Percentiles rank a stretch among this genome's conserved stretches.
Conservation (phyloP, 1,140 invertebrate species). For the Anoplophora glabripennis region DNA sequence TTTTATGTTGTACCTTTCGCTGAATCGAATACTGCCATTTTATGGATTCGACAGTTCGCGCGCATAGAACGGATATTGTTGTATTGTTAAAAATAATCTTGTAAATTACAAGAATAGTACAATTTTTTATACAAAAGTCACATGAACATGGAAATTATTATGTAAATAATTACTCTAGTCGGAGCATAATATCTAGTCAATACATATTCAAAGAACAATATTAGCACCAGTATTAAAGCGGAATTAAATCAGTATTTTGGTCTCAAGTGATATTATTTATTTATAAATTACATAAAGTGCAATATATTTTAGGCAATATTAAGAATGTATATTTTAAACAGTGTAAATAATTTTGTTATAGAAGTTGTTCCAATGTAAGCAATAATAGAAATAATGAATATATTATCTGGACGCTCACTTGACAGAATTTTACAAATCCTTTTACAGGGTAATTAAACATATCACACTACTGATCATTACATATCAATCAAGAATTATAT, state of each 20-base stretch:
- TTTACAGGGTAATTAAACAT: constrained; percentile 14
- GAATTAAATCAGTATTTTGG: constrained; percentile 36
- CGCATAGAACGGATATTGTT: background rate
- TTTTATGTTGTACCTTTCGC: background rate
- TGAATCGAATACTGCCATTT: background rate
- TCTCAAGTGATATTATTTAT: constrained; percentile 36
- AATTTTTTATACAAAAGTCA: constrained; percentile 42
- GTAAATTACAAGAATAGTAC: constrained; percentile 45
- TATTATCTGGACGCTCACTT: background rate
- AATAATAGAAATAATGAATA: constrained; percentile 13
- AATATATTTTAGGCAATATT: constrained; percentile 40
- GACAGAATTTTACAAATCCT: constrained; percentile 1
- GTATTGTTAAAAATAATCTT: constrained; percentile 27
- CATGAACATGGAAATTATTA: constrained; percentile 25
- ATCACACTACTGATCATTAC: constrained; percentile 8
- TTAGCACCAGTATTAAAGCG: constrained; percentile 32
- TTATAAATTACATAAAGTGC: constrained; percentile 31
- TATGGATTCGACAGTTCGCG: background rate
- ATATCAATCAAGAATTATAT: no score
- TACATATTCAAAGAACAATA: constrained; percentile 2
- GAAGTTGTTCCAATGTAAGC: constrained; percentile 10
- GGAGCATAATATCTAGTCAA: constrained; percentile 4
- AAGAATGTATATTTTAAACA: constrained; percentile 11
- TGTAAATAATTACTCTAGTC: constrained; percentile 18
- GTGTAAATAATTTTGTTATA: constrained; percentile 19